A percentile compares a stretch with the other conserved stretches of the same genome.
phyloP scores from a whole-genome alignment of 1,140 invertebrate genomes.

The Trachelipus rathkii region DNA sequence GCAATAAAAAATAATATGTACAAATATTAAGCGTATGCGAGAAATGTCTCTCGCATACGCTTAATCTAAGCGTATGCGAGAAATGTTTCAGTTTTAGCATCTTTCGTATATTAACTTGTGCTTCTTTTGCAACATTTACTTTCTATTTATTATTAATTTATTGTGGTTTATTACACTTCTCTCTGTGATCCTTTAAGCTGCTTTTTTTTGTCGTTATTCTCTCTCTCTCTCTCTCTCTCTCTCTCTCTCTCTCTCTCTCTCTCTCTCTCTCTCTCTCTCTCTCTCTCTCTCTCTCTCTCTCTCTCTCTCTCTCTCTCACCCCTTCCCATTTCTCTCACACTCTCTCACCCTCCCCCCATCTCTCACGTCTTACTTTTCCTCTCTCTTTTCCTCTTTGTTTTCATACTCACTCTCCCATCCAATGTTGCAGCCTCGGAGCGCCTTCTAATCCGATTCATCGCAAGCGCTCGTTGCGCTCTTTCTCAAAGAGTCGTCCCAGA shows the following conservation, averaged over 20 bases:
- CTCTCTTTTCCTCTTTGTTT: neutral
- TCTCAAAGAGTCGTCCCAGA: neutral
- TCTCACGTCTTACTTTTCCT: neutral
- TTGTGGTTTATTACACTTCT: too few species aligned
- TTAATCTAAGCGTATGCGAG: too few species aligned
- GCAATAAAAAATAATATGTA: too few species aligned
- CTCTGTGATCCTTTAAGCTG: too few species aligned
- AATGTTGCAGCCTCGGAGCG: neutral
- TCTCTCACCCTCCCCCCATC: neutral
- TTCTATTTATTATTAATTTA: too few species aligned
- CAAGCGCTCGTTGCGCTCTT: neutral
- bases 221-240: constrained; percentile 11
- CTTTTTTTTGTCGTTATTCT: neutral
- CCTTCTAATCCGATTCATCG: neutral
- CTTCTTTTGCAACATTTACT: too few species aligned
- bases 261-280: neutral
- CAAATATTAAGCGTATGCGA: too few species aligned
- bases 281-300: neutral
- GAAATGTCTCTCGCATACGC: too few species aligned
- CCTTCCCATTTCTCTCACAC: neutral
- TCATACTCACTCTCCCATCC: neutral
- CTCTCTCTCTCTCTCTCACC: neutral
- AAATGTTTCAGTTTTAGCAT: too few species aligned
- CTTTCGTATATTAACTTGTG: too few species aligned
- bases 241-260: neutral